Evolutionary conservation across 2,797 vertebrate species (phyloP), one percentile per base, ranked within the genome.

Genomic region (Rallus crepitans): DNA sequence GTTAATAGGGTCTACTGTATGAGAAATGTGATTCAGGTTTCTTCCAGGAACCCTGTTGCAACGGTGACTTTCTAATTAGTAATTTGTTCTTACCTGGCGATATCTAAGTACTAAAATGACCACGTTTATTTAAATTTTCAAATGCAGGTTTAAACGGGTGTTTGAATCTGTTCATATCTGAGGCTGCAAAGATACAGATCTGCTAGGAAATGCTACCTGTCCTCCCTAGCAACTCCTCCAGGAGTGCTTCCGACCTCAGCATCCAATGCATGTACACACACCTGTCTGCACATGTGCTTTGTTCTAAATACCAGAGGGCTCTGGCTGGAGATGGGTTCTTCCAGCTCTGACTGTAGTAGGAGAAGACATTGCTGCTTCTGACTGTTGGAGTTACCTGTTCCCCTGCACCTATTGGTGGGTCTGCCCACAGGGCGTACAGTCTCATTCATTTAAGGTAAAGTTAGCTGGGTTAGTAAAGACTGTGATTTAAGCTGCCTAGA

Each of bases 21-120:
- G 81, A 87, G 57, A 87, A 92, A 66, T 63, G 7, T 69, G 63
- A 57, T 65, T 90, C 18, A 40, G 15, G 31, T 72, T 93, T 94
- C 48, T 94, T 84, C 70, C 35, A 73, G 86, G 60, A 84, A 65
- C 91, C 57, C 60, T 50, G 4, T 73, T 80, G 66, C 70, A 93
- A 73, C 89, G 60, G 64, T 94, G 68, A 9, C 61, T 91, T 93
- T 91, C 48, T 87, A 57, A 80, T 47, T 77, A 61, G 57, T 89
- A 20, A 7, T 71, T 73, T 47, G 83, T 94, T 61, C 31, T 93
- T 89, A 60, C 25, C 21, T 70, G 59, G 48, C 84, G 42, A 68
- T 70, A 23, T 82, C 82, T 16, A 57, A 61, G 35, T 82, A 57
- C 18, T 56, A 20, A 68, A 33, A 33, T 76, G 72, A 23, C 33